phyloP scores from a whole-genome alignment of 2,113 vertebrate species.

The Corythornis madagascariensis region DNA sequence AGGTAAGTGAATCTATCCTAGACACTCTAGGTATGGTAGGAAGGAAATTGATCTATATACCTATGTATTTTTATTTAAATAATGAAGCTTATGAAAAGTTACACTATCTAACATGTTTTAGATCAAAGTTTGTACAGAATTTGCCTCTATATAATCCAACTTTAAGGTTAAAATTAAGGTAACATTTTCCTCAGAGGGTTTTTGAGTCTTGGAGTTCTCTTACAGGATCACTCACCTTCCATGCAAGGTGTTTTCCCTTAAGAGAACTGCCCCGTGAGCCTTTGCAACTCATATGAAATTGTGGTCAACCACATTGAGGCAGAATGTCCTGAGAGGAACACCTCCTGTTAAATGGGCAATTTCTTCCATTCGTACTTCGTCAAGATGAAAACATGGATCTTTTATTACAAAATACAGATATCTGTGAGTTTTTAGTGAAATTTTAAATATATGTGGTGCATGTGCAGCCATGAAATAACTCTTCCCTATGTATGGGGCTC shows the following conservation, averaged over 20 bases:
- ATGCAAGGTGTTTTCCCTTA: not conserved
- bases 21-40: too few species aligned
- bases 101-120: not conserved
- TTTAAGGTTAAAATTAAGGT: not conserved
- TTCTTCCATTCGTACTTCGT: not conserved
- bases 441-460: not conserved
- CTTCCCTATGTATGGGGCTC: not conserved
- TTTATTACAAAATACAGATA: not conserved
- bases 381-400: not conserved
- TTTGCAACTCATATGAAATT: not conserved
- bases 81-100: not conserved
- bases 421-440: fast-evolving
- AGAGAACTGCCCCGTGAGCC: not conserved
- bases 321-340: not conserved
- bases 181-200: fast-evolving
- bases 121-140: not conserved
- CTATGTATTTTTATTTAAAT: not conserved
- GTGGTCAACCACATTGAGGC: fast-evolving
- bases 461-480: not conserved
- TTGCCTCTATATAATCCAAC: not conserved
- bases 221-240: not conserved
- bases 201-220: not conserved
- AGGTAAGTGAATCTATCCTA: too few species aligned
- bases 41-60: too few species aligned
- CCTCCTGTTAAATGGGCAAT: not conserved